A percentile compares a stretch with the other conserved stretches of the same genome.
phyloP scores from a whole-genome alignment of 2,113 vertebrate genomes.

The Percina caprodes region DNA sequence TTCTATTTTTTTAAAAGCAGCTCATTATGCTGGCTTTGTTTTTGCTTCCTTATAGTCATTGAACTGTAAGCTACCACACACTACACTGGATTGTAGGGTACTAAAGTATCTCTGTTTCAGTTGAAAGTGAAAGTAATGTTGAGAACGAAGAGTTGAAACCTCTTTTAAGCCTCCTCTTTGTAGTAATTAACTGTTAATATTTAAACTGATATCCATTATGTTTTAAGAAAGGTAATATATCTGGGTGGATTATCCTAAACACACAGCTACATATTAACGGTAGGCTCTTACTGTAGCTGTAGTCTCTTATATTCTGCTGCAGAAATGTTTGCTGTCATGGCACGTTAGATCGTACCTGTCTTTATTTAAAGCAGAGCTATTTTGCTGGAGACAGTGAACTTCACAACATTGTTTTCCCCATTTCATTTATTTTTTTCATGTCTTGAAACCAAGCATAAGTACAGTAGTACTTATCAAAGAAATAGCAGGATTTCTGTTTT shows the following conservation, averaged over 20 bases:
- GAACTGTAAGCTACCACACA: background rate
- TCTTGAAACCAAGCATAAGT: background rate
- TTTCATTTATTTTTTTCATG: background rate
- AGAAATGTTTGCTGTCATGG: background rate
- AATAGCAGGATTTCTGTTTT: too few relatives aligned
- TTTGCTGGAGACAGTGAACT: background rate
- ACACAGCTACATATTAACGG: background rate
- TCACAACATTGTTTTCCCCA: background rate
- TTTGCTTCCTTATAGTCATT: conserved; percentile 26
- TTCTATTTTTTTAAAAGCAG: background rate
- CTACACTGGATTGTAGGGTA: background rate
- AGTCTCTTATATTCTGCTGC: background rate
- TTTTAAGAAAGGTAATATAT: background rate
- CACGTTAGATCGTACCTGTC: background rate
- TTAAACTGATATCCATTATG: background rate
- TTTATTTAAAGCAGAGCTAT: background rate
- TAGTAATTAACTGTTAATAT: background rate
- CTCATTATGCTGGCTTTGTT: conserved; percentile 18
- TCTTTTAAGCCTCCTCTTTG: background rate
- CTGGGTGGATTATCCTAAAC: background rate
- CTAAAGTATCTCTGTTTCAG: background rate
- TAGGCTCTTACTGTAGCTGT: background rate
- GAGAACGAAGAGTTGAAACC: background rate
- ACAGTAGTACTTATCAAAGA: background rate
- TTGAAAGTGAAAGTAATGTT: conserved; percentile 25